A percentile compares a stretch with the other conserved stretches of the same genome.
These are phyloP conservation scores for Drosophila tanythrix DNA, from an alignment of 2,888 invertebrate species.

Conservation along the genomic window DNA sequence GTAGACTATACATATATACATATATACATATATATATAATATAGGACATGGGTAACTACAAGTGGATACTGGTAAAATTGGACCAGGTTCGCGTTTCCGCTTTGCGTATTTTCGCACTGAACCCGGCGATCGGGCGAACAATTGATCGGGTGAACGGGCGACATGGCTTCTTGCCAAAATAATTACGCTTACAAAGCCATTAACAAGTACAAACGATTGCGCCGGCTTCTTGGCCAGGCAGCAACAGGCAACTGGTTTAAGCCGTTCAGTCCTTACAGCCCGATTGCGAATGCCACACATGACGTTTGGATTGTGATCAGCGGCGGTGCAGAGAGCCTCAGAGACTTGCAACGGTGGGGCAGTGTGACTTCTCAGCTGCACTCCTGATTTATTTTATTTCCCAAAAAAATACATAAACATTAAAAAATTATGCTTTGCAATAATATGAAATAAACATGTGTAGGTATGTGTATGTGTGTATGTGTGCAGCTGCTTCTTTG, in stretches of 20 bases:
- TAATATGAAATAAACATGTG: constrained; percentile 75
- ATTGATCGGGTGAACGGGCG: constrained; percentile 28
- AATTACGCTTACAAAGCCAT: constrained; percentile 80
- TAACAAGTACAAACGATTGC: constrained; percentile 79
- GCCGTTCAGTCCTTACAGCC: constrained; percentile 38
- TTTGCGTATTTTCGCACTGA: constrained; percentile 46
- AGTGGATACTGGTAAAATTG: constrained; percentile 39
- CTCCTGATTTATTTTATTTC: constrained; percentile 77
- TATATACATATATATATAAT: not conserved
- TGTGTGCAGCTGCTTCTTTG: constrained; percentile 36
- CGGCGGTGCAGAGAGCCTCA: constrained; percentile 1
- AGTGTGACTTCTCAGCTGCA: constrained; percentile 63
- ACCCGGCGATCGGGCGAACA: constrained; percentile 12
- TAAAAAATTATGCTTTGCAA: constrained; percentile 69
- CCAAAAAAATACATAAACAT: constrained; percentile 74
- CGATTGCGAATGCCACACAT: constrained; percentile 69
- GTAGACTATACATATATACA: not conserved
- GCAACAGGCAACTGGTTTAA: constrained; percentile 57
- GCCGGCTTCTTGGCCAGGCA: constrained; percentile 59
- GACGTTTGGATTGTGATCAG: constrained; percentile 63
- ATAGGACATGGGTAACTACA: constrained; percentile 22
- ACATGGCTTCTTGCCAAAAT: constrained; percentile 76
- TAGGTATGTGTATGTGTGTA: not conserved
- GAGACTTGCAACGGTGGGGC: constrained; percentile 11
- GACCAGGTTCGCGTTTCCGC: constrained; percentile 55